A percentile compares a stretch with the other conserved stretches of the same genome.
These are phyloP conservation scores for Pocillopora damicornis DNA, from an alignment of 64 coral and sea anemone genomes.

Conservation along the genomic window DNA sequence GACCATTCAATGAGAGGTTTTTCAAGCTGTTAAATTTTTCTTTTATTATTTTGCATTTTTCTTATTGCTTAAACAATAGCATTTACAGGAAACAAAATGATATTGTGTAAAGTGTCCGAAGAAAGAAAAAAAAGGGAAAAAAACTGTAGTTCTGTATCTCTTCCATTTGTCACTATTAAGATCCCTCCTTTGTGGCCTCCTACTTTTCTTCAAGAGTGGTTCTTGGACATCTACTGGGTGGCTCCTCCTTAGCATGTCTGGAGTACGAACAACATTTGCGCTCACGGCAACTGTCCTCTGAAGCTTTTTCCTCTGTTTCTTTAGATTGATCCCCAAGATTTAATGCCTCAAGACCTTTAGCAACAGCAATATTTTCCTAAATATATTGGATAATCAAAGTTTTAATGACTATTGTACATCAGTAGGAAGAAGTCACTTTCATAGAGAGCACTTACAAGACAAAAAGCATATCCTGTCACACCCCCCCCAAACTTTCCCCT, in stretches of 20 bases:
- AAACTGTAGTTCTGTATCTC: background rate
- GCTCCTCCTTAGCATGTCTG: background rate
- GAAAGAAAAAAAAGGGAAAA: background rate
- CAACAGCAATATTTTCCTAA: constrained; percentile 40
- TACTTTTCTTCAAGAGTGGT: background rate
- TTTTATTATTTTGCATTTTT: too few relatives aligned
- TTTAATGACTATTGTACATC: too few relatives aligned
- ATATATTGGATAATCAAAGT: background rate
- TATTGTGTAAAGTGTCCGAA: too few relatives aligned
- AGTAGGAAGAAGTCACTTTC: too few relatives aligned
- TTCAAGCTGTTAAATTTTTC: too few relatives aligned
- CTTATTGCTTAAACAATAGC: too few relatives aligned
- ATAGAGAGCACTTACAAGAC: too few relatives aligned
- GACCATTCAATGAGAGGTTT: too few relatives aligned
- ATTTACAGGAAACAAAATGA: too few relatives aligned
- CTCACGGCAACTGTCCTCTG: background rate
- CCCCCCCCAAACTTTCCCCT: too few relatives aligned
- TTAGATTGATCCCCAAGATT: background rate
- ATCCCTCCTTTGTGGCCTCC: background rate
- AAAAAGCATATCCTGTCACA: too few relatives aligned
- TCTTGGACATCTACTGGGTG: constrained; percentile 3
- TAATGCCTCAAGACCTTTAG: background rate
- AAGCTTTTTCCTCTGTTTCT: background rate
- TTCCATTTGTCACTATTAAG: background rate
- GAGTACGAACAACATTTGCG: background rate